These are phyloP conservation scores for Bedellia somnulentella DNA, from an alignment of 2,888 invertebrate genomes.

Conservation along the genomic window DNA sequence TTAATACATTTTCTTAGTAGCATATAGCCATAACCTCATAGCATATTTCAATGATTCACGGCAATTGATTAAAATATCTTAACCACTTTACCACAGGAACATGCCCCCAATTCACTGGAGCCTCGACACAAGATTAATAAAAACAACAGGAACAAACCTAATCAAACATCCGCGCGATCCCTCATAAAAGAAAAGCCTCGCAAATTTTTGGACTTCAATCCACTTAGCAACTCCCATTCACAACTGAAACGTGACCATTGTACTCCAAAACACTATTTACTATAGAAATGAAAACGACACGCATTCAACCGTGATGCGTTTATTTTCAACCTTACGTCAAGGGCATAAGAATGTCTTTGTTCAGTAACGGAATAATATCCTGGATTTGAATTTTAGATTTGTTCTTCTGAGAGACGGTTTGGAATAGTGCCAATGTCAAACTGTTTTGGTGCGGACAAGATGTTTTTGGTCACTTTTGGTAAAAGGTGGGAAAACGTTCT, in stretches of 20 bases:
- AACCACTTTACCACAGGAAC: too few relatives aligned
- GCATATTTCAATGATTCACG: too few relatives aligned
- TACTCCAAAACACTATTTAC: slow-evolving; percentile 3
- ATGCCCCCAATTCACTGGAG: too few relatives aligned
- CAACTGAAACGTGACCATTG: slow-evolving; percentile 1
- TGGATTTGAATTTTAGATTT: slow-evolving; percentile 5
- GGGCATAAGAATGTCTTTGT: not conserved
- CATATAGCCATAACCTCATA: too few relatives aligned
- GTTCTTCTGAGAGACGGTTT: slow-evolving; percentile 5
- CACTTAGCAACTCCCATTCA: slow-evolving; percentile 1
- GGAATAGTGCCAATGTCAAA: slow-evolving; percentile 3
- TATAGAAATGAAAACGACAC: slow-evolving; percentile 26
- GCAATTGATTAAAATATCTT: too few relatives aligned
- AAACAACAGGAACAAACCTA: too few relatives aligned
- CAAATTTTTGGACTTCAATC: slow-evolving; percentile 3
- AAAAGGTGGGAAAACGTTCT: too few relatives aligned
- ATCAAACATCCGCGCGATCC: too few relatives aligned
- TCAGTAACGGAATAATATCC: slow-evolving; percentile 1
- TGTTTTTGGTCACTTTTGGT: too few relatives aligned
- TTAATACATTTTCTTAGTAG: too few relatives aligned
- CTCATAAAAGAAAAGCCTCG: too few relatives aligned
- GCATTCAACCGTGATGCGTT: slow-evolving; percentile 17
- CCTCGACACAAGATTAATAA: too few relatives aligned
- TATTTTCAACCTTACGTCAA: slow-evolving; percentile 3
- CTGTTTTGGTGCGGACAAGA: slow-evolving; percentile 1